Evolutionary conservation across 2,888 invertebrate genomes (phyloP).

Genomic region (Megamerina dolium): DNA sequence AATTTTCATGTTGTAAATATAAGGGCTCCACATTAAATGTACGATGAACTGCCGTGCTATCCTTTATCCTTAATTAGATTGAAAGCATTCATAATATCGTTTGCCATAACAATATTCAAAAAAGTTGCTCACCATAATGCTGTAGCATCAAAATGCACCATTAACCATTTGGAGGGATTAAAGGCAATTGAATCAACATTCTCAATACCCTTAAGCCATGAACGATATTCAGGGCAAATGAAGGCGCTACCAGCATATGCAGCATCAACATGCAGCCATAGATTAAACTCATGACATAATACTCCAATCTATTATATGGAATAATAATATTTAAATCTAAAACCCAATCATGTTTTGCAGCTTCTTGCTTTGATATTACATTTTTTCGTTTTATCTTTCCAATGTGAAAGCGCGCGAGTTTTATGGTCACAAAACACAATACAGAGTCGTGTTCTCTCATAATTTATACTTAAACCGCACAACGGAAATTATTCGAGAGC

Average conservation of each 20-base stretch:
- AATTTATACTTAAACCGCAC: too few species aligned
- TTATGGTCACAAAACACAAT: too few species aligned
- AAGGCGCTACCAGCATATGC: slow-evolving; percentile 97
- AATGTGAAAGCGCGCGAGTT: too few species aligned
- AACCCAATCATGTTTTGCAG: too few species aligned
- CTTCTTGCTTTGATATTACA: too few species aligned
- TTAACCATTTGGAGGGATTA: slow-evolving; percentile 98
- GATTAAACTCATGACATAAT: slow-evolving; percentile 68
- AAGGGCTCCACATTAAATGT: slow-evolving; percentile 98
- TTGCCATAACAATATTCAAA: not conserved
- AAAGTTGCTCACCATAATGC: slow-evolving; percentile 81
- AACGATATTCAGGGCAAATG: slow-evolving; percentile 90
- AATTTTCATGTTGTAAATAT: slow-evolving; percentile 95
- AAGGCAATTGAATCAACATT: slow-evolving; percentile 92
- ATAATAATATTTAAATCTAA: too few species aligned
- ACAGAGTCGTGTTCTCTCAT: too few species aligned
- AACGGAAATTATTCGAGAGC: too few species aligned
- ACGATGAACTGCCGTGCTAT: slow-evolving; percentile 85
- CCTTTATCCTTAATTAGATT: slow-evolving; percentile 72
- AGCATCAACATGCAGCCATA: slow-evolving; percentile 97
- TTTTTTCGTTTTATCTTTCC: too few species aligned
- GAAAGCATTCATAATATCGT: not conserved
- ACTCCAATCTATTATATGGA: slow-evolving; percentile 52
- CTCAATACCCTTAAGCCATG: slow-evolving; percentile 86
- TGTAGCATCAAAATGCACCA: slow-evolving; percentile 99